Percentiles rank a stretch among this genome's conserved stretches.
Evolutionary conservation across 1,140 invertebrate genomes (phyloP).

Genomic region (Ephestia elutella): DNA sequence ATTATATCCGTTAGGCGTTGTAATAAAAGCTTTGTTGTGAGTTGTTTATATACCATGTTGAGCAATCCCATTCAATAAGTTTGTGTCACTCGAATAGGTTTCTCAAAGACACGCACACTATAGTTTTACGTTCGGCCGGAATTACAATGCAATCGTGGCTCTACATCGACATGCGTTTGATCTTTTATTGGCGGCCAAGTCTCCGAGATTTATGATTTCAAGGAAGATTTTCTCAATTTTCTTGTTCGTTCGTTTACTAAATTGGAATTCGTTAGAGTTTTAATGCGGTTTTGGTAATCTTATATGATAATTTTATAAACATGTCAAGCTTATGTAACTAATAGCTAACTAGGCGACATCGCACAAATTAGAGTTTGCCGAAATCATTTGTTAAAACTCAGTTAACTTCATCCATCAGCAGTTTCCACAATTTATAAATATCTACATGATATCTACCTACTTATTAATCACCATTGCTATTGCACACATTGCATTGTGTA

Average conservation of each 20-base stretch:
- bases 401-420: too few species aligned
- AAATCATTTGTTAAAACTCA: too few species aligned
- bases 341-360: too few species aligned
- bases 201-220: neutral
- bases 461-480: neutral
- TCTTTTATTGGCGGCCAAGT: constrained; percentile 1
- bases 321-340: too few species aligned
- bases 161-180: neutral
- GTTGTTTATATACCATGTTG: neutral
- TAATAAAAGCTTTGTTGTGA: too few species aligned
- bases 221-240: neutral
- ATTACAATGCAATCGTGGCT: neutral
- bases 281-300: neutral
- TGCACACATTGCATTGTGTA: neutral
- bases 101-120: neutral
- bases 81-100: neutral
- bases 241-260: neutral
- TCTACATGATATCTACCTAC: neutral
- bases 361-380: too few species aligned
- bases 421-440: too few species aligned
- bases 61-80: neutral
- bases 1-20: too few species aligned
- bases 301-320: too few species aligned
- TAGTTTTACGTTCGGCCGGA: neutral
- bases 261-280: neutral